Evolutionary conservation across 2,888 invertebrate genomes (phyloP), one percentile per base, ranked within the genome.

Genomic region (Cyclophora punctaria): DNA sequence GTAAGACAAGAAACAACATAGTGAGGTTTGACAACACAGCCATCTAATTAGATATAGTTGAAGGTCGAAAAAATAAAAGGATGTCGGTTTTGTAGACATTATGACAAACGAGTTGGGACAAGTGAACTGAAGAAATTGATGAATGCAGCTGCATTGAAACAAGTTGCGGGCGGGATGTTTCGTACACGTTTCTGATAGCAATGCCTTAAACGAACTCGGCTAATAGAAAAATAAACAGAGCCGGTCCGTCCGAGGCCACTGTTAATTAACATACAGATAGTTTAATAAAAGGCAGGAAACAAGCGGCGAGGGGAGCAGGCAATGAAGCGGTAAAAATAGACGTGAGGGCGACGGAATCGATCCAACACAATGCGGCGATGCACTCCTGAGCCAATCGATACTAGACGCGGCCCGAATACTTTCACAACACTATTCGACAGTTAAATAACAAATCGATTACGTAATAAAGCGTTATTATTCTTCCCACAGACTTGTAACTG

Each of bases 261-360:
- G 80, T 83, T 87, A 88, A 88, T 88, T 87, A 86, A 85, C 87
- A 87, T 87, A 85, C 80, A 83, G 81, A 87, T 86, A 86, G 83
- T 86, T 86, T 87, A 85, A 87, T 88, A 86, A 83, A 85, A 83
- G 84, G 83, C 88, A 87, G 88, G 87, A 87, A 87, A 75, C 83
- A 73, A 71, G 76, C 81, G 74, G 73, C 71, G 82, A 86, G 87
- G 86, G 87, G 87, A 85, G 85, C 74, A 82, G 71, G 83, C 87
- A 83, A 87, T 87, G 87, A 84, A 85, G 88, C 87, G 85, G 86
- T 87, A 87, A 87, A 88, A 87, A 88, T 88, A 88, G 87, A 85
- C 69, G 78, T 71, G 80, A 78, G 84, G 83, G 80, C 78, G 80
- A 79, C 74, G 73, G 77, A 78, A 86, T 85, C 87, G 86, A 87